Evolutionary conservation across 2,113 vertebrate species (phyloP), one percentile per base, ranked within the genome.

Genomic region (Macquaria australasica): DNA sequence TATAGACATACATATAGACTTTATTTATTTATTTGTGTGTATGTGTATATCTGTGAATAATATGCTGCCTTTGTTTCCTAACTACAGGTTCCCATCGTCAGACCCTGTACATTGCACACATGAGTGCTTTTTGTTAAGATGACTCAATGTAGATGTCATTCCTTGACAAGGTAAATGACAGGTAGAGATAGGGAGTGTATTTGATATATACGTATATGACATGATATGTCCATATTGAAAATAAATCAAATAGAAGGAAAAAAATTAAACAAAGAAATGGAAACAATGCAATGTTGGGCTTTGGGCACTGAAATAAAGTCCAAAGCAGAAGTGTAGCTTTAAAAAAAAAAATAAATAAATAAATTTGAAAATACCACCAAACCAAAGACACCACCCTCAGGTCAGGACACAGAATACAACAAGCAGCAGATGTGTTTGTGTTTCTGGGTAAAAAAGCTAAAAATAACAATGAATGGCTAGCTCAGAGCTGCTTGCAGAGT

Each of bases 381-480:
- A 74, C 34, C 68, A 55, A 68, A 69, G 39, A 50, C 55, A 79
- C 76, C 63, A 53, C 50, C 60, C 70, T 50, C 16, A 76, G 77
- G 51, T 67, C 34, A 72, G 76, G 66, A 56, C 59, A 77, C 45
- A 82, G 48, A 74, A 48, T 43, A 50, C 50, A 74, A 53, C 56
- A 66, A 63, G 68, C 31, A 81, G 84, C 67, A 67, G 74, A 87
- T 87, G 79, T 84, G 74, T 75, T 79, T 79, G 64, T 71, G 69
- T 78, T 86, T 59, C 55, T 55, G 63, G 59, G 58, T 51, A 80
- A 76, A n/a, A 77, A 58, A 21, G 55, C 64, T 88, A 85, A 87
- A 88, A 85, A 85, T 82, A 87, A 85, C 64, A 79, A 81, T 71
- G 69, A 77, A 25, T 74, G 83, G 66, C 45, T 41, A 37, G 43